Base-by-base conservation (phyloP, 1,140 invertebrate species). In the Ephestia elutella region DNA sequence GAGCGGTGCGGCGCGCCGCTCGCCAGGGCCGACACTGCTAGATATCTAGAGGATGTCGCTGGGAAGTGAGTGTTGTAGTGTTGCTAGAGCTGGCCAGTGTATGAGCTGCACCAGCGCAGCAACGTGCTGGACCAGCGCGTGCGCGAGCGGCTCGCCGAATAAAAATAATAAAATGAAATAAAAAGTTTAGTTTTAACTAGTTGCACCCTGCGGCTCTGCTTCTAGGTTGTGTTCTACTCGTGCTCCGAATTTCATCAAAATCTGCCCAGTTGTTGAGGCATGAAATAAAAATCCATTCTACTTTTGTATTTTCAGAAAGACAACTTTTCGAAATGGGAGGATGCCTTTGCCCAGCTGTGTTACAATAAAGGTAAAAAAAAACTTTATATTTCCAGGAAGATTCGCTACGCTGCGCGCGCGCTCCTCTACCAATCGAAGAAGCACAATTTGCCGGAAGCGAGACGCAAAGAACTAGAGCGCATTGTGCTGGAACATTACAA, bases 361-460 rank as follows among this genome's bases (percentile, higher is more conserved):
- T n/a, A n/a, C n/a, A n/a, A n/a, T n/a, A n/a, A n/a, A n/a, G n/a
- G n/a, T n/a, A n/a, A n/a, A 25, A 25, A 25, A 25, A 25, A 3
- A 25, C 21, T 25, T 25, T 7, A 25, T 3, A 3, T 25, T 70
- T 60, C 3, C 54, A 91, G 91, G 55, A 91, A 91, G 70, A 87
- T 95, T 2, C 88, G 90, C 57, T 93, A 92, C 0, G 93, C 93
- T 5, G 93, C 92, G 0, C 92, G 92, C 68, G 93, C 94, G 0
- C 78, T 95, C 0, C 77, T 90, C 5, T 75, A 90, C 49, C 81
- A 87, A 49, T 66, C 83, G 0, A 69, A 63, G 2, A 86, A 81
- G 44, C 71, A 85, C 62, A 62, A 75, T 11, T 90, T 95, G 56
- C 93, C 94, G 0, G 75, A 77, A 0, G 63, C 68, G 3, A 90